phyloP scores from a whole-genome alignment of 2,113 vertebrate species.

The Nesoenas mayeri region DNA sequence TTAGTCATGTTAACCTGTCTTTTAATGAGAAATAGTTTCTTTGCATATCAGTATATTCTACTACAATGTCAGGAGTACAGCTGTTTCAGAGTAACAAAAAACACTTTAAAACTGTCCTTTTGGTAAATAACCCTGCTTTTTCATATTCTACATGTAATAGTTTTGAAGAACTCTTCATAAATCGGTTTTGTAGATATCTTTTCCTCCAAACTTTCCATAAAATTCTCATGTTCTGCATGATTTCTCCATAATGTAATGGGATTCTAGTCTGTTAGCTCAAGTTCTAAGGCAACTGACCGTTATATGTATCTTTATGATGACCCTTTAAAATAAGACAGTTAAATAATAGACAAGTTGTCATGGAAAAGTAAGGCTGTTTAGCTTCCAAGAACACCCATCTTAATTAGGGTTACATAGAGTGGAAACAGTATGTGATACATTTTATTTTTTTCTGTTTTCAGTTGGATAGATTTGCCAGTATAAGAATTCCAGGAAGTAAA shows the following conservation, averaged over 20 bases:
- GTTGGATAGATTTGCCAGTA: conserved; percentile 65
- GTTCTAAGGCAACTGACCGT: background rate
- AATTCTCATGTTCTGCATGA: conserved; percentile 13
- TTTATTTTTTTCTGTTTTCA: conserved; percentile 21
- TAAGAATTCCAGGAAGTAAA: conserved; percentile 61
- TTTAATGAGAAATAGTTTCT: background rate
- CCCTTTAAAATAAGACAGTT: background rate
- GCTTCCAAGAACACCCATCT: background rate
- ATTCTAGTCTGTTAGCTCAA: background rate
- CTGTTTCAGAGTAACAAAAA: background rate
- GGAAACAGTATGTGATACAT: background rate
- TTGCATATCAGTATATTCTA: background rate
- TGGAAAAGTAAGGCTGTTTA: background rate
- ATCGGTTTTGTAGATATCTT: background rate
- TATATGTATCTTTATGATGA: background rate
- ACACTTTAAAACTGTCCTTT: background rate
- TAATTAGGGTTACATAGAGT: background rate
- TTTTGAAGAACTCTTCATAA: conserved; percentile 20
- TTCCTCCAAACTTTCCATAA: background rate
- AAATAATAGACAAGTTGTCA: background rate
- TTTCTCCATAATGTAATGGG: background rate
- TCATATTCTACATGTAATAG: background rate
- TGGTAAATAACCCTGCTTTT: background rate
- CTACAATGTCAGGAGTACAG: background rate
- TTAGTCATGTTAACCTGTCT: background rate